Percentiles rank a stretch among this genome's conserved stretches.
phyloP scores from a whole-genome alignment of 1,140 invertebrate species.

The Sinonovacula constricta region DNA sequence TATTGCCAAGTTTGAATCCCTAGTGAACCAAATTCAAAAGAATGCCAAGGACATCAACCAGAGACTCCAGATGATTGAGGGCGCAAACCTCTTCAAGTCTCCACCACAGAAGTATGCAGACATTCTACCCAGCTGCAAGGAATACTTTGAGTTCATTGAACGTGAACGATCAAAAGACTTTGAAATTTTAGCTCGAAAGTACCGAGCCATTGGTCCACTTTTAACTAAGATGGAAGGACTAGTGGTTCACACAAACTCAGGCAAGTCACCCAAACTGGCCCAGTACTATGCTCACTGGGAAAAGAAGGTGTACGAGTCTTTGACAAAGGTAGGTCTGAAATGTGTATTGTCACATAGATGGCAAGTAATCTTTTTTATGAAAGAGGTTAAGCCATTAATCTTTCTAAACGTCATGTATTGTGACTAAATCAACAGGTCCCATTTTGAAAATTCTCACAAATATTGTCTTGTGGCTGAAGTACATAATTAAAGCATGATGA shows the following conservation, averaged over 20 bases:
- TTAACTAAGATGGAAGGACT: slow-evolving; percentile 89
- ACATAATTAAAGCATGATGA: too few species aligned
- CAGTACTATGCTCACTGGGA: slow-evolving; percentile 80
- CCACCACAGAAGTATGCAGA: slow-evolving; percentile 72
- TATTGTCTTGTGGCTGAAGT: too few species aligned
- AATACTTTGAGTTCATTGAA: slow-evolving; percentile 85
- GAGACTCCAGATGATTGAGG: slow-evolving; percentile 74
- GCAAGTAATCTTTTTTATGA: too few species aligned
- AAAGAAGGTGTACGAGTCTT: slow-evolving; percentile 77
- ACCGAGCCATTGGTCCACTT: slow-evolving; percentile 86
- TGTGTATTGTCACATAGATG: too few species aligned
- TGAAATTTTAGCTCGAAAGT: slow-evolving; percentile 84
- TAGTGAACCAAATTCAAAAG: slow-evolving; percentile 87
- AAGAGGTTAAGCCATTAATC: too few species aligned
- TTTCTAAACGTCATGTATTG: too few species aligned
- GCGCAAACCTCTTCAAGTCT: slow-evolving; percentile 76
- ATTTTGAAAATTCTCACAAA: too few species aligned
- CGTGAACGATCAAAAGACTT: slow-evolving; percentile 84
- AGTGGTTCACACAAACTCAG: slow-evolving; percentile 78
- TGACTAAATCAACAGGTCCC: too few species aligned
- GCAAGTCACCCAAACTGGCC: slow-evolving; percentile 76
- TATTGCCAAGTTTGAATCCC: slow-evolving; percentile 82
- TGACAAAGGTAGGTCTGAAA: slow-evolving; percentile 78
- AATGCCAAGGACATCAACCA: slow-evolving; percentile 85
- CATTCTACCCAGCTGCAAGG: slow-evolving; percentile 75